A percentile compares a stretch with the other conserved stretches of the same genome.
Conservation (phyloP, 2,113 vertebrate genomes). For the Bungarus multicinctus region DNA sequence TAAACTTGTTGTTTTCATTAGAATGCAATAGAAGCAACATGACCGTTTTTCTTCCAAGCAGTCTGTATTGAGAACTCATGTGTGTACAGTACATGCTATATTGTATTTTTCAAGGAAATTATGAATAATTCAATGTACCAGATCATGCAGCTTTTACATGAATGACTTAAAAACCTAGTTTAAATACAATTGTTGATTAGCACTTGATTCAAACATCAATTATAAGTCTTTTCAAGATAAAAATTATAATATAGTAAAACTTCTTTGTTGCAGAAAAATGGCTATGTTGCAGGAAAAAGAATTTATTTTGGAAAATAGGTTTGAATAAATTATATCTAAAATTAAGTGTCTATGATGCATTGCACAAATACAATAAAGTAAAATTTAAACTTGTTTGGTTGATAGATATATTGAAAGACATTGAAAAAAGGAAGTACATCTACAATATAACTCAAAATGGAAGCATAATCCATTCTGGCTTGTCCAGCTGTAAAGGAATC, state of each 20-base stretch:
- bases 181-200: not conserved
- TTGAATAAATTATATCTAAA: not conserved
- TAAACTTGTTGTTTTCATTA: constrained; percentile 12
- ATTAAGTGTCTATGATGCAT: not conserved
- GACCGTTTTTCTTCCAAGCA: not conserved
- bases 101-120: not conserved
- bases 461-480: not conserved
- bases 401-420: not conserved
- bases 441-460: not conserved
- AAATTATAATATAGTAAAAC: not conserved
- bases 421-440: not conserved
- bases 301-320: not conserved
- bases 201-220: not conserved
- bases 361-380: not conserved
- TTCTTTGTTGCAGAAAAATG: not conserved
- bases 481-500: not conserved
- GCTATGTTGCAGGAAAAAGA: not conserved
- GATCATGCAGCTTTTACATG: constrained; percentile 7
- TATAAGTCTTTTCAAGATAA: not conserved
- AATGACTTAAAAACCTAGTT: not conserved
- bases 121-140: not conserved
- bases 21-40: not conserved
- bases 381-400: not conserved
- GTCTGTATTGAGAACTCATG: constrained; percentile 11
- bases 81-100: rapidly evolving